These are phyloP conservation scores for Calliphora vomitoria DNA, from an alignment of 2,888 invertebrate genomes.

Conservation along the genomic window DNA sequence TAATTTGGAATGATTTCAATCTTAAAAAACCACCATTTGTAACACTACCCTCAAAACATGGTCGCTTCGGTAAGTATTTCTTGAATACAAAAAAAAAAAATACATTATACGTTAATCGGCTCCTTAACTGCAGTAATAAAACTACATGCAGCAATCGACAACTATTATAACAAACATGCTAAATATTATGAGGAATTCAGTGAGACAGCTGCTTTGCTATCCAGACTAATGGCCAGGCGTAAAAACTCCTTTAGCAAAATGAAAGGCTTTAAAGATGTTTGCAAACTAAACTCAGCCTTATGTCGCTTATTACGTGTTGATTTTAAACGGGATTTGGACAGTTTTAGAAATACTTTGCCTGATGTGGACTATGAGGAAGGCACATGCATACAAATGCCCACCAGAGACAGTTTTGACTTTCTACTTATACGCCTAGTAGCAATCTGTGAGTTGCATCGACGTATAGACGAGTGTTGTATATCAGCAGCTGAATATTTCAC, in stretches of 20 bases:
- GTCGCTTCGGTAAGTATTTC: conserved; percentile 77
- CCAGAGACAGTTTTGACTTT: conserved; percentile 79
- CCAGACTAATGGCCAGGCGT: conserved; percentile 82
- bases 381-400: conserved; percentile 78
- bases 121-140: conserved; percentile 75
- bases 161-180: conserved; percentile 66
- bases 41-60: conserved; percentile 77
- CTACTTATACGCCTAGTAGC: conserved; percentile 79
- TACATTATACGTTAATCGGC: neutral
- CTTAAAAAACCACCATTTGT: conserved; percentile 81
- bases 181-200: conserved; percentile 76
- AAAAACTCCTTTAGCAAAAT: conserved; percentile 82
- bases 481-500: conserved; percentile 80
- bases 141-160: conserved; percentile 76
- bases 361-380: conserved; percentile 76
- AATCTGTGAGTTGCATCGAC: conserved; percentile 78
- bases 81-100: neutral
- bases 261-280: conserved; percentile 80
- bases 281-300: conserved; percentile 81
- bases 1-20: conserved; percentile 81
- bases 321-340: conserved; percentile 78
- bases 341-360: conserved; percentile 79
- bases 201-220: conserved; percentile 81
- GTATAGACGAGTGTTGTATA: conserved; percentile 79
- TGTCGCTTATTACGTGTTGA: conserved; percentile 81